Evolutionary conservation across 1,140 invertebrate species (phyloP).

Genomic region (Phymorhynchus buccinoides): DNA sequence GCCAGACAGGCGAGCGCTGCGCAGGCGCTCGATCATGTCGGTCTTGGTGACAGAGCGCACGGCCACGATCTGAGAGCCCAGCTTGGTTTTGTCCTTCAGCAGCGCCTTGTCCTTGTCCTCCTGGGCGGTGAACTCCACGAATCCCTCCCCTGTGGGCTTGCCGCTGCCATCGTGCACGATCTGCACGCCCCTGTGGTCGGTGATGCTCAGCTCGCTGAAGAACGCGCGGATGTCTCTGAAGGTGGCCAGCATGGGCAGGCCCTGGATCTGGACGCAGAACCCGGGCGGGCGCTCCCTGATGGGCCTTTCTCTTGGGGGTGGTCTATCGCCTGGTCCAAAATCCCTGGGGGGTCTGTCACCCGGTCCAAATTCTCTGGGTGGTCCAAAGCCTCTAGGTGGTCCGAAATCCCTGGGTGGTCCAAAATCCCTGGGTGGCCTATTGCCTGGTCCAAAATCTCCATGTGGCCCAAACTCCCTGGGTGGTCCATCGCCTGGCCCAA

Average conservation of each 20-base stretch:
- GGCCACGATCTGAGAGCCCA: slow-evolving; percentile 74
- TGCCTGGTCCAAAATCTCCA: too few species aligned
- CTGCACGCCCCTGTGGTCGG: slow-evolving; percentile 85
- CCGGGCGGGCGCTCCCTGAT: not conserved
- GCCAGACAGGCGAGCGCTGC: slow-evolving; percentile 33
- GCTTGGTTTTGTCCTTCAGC: slow-evolving; percentile 74
- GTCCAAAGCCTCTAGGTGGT: too few species aligned
- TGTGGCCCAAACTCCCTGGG: too few species aligned
- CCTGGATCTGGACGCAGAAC: slow-evolving; percentile 52
- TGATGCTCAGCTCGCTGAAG: slow-evolving; percentile 84
- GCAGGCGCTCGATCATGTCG: slow-evolving; percentile 72
- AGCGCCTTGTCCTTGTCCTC: slow-evolving; percentile 82
- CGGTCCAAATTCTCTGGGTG: too few species aligned
- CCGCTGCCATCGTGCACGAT: slow-evolving; percentile 87
- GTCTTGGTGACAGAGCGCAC: slow-evolving; percentile 80
- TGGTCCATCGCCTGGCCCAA: too few species aligned
- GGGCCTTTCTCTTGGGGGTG: not conserved
- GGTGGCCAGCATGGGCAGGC: slow-evolving; percentile 58
- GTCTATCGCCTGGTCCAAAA: not conserved
- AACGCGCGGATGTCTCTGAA: slow-evolving; percentile 84
- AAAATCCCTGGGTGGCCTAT: too few species aligned
- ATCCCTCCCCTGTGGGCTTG: slow-evolving; percentile 85
- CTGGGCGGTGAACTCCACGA: slow-evolving; percentile 84
- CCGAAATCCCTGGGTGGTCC: not conserved
- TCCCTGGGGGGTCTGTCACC: too few species aligned